Evolutionary conservation across 2,113 vertebrate genomes (phyloP).

Genomic region (Lagopus muta): DNA sequence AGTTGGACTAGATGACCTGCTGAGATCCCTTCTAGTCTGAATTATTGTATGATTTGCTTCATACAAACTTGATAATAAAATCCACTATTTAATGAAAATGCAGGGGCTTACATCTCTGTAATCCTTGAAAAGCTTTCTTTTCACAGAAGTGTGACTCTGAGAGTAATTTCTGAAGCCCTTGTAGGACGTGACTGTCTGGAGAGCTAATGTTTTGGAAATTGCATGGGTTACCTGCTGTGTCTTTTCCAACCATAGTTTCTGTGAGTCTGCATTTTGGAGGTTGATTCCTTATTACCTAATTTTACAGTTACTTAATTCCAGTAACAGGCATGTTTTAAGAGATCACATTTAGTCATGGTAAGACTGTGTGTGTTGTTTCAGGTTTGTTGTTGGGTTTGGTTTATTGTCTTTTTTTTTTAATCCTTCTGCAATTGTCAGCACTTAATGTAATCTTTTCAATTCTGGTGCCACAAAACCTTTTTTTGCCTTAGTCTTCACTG

Average conservation of each 20-base stretch:
- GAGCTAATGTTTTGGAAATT: slow-evolving; percentile 21
- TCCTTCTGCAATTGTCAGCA: slow-evolving; percentile 17
- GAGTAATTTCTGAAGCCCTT: background rate
- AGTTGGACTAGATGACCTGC: background rate
- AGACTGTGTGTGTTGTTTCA: slow-evolving; percentile 29
- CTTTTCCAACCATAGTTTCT: slow-evolving; percentile 48
- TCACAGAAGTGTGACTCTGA: background rate
- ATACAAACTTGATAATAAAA: background rate
- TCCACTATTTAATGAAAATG: background rate
- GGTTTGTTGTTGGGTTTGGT: too few species aligned
- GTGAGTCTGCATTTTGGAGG: slow-evolving; percentile 44
- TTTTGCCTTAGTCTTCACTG: too few species aligned
- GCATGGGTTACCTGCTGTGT: background rate
- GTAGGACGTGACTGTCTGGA: background rate
- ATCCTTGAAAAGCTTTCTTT: background rate
- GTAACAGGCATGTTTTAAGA: slow-evolving; percentile 22
- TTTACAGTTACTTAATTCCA: slow-evolving; percentile 60
- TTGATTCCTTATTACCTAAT: slow-evolving; percentile 46
- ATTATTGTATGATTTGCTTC: background rate
- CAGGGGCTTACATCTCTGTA: accelerated
- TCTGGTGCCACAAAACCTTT: background rate
- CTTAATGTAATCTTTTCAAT: slow-evolving; percentile 48
- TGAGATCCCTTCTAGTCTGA: background rate
- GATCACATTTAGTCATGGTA: slow-evolving; percentile 48
- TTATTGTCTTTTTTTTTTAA: background rate